A percentile compares a stretch with the other conserved stretches of the same genome.
Evolutionary conservation across 2,113 vertebrate genomes (phyloP).

Genomic region (Spheniscus mendiculus): DNA sequence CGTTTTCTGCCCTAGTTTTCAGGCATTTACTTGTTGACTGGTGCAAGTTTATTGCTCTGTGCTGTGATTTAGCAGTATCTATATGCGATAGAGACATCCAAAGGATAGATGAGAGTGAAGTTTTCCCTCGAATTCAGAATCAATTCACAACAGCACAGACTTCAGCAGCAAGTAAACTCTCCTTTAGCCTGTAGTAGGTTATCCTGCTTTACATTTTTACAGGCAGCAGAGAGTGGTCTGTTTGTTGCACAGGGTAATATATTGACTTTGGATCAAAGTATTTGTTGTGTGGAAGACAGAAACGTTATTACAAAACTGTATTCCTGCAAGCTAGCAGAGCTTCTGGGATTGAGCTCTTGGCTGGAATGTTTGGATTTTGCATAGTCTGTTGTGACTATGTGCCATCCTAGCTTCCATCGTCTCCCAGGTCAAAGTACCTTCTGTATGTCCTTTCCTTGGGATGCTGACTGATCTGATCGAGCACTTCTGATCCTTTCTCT

Average conservation of each 20-base stretch:
- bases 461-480: not conserved
- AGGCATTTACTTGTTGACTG: not conserved
- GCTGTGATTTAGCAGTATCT: not conserved
- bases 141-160: not conserved
- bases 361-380: not conserved
- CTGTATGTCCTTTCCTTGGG: not conserved
- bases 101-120: not conserved
- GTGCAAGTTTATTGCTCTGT: not conserved
- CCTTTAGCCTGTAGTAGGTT: not conserved
- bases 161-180: not conserved
- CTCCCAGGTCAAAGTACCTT: not conserved
- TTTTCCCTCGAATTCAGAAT: not conserved
- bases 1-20: constrained; percentile 26
- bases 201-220: not conserved
- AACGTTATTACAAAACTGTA: not conserved
- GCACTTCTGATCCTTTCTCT: not conserved
- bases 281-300: not conserved
- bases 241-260: not conserved
- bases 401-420: not conserved
- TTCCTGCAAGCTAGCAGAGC: not conserved
- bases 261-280: not conserved
- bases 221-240: not conserved
- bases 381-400: not conserved
- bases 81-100: rapidly evolving
- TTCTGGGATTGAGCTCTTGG: not conserved